phyloP scores from a whole-genome alignment of 2,113 vertebrate species.

The Miniopterus natalensis region DNA sequence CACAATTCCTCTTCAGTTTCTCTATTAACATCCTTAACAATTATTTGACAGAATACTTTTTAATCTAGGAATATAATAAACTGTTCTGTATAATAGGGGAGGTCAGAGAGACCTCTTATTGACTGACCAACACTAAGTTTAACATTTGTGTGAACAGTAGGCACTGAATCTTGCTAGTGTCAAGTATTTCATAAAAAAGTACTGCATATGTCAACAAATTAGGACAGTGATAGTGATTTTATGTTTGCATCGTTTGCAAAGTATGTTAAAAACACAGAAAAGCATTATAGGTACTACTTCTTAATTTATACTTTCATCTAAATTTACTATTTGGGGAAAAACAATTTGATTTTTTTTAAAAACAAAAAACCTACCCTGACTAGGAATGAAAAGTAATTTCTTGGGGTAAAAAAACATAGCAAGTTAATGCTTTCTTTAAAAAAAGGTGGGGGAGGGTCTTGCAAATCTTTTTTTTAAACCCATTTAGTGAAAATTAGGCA shows the following conservation, averaged over 20 bases:
- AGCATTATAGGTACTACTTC: not conserved
- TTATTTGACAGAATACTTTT: constrained; percentile 57
- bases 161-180: not conserved
- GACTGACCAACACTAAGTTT: constrained; percentile 44
- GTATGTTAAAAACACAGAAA: constrained; percentile 4
- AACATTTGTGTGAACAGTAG: constrained; percentile 43
- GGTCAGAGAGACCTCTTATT: constrained; percentile 29
- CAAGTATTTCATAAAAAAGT: constrained; percentile 17
- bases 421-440: not conserved
- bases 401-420: not conserved
- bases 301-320: not conserved
- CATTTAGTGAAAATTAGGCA: not conserved
- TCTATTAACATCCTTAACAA: constrained; percentile 9
- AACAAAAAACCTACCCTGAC: not conserved
- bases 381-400: not conserved
- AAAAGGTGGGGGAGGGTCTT: not conserved
- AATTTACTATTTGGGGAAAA: not conserved
- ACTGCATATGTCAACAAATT: not conserved
- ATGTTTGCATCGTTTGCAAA: not conserved
- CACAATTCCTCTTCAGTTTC: constrained; percentile 66
- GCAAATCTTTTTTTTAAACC: not conserved
- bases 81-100: not conserved
- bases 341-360: not conserved
- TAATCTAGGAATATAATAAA: constrained; percentile 15
- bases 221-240: not conserved